Evolutionary conservation across 2,113 vertebrate genomes (phyloP), one percentile per base, ranked within the genome.

Genomic region (Oophaga pumilio): DNA sequence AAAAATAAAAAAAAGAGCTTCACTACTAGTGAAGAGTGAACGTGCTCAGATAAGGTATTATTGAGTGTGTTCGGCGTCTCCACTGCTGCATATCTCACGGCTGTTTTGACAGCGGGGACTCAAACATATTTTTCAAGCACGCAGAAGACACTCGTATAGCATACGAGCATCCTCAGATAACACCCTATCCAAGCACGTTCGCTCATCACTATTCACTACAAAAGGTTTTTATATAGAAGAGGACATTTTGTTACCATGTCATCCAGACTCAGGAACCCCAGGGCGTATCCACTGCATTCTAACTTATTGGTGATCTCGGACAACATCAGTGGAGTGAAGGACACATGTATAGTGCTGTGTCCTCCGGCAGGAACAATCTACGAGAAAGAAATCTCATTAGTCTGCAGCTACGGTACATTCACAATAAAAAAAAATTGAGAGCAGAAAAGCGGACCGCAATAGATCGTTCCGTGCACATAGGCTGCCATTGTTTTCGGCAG

Each of bases 261-360:
- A 18, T 98, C 95, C 28, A 99, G 91, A 90, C 94, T 98, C 94
- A 99, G 93, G 92, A 95, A 98, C 71, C 96, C 98, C 69, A 97
- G 90, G 71, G 94, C 90, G 1, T 95, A 93, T 3, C 94, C 96
- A 0, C 91, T 78, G 84, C 95, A 97, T 3, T 81, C 91, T 83
- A 90, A 90, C 88, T 95, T 93, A 76, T 83, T 22, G 50, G 24
- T 64, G 0, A 90, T 18, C 4, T 90, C 88, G 0, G 94, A 93
- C 4, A 97, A 93, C 66, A 94, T 90, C 13, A 87, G 7, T 0
- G 98, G 98, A 0, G 95, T 97, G 93, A 99, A 98, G 78, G 95
- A 96, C 9, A 97, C 90, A 59, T 89, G 89, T 90, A 97, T 84
- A 76, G 91, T 93, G 89, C 89, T 90, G 33, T 92, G 94, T 89